Evolutionary conservation across 2,113 vertebrate species (phyloP), one percentile per base, ranked within the genome.

Genomic region (Corydoras sp.): DNA sequence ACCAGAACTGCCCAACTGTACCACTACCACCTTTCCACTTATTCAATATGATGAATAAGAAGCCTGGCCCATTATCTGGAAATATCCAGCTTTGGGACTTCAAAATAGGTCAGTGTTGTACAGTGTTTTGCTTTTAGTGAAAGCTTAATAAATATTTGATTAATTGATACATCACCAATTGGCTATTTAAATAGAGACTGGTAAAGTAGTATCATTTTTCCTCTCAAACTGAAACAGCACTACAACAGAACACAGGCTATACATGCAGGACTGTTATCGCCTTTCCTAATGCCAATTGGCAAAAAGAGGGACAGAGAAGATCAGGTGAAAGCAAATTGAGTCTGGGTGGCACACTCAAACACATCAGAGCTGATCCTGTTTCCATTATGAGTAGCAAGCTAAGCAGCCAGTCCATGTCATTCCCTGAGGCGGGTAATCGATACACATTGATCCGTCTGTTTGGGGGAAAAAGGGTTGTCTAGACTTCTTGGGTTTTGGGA

Each of bases 391-490:
- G 68, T 69, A 65, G 75, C 69, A 30, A 68, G 73, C 73, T 67
- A 50, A 55, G 68, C 69, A 69, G 69, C 69, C 58, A 72, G 68
- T 78, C 76, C 61, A 15, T 78, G 75, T 74, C 71, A 72, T 74
- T 70, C 74, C 74, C 71, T 24, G 64, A 68, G 69, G 71, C 10
- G 65, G 18, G 65, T 67, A 71, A 76, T 80, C 81, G 51, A 80
- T 80, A 73, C 63, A 10, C 68, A 82, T 80, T 59, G 81, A 80
- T 78, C 73, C 30, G 73, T 78, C 71, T 76, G 72, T 80, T 76
- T 72, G 62, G 74, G 73, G 64, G 35, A 68, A 54, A 70, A 79
- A 65, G 58, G 68, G 55, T 70, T 74, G 78, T 82, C 80, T 82
- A 82, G 78, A 82, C 80, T 71, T 69, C 76, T 53, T 67, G 65